Evolutionary conservation across 2,113 vertebrate species (phyloP), one percentile per base, ranked within the genome.

Genomic region (Raja brachyura): DNA sequence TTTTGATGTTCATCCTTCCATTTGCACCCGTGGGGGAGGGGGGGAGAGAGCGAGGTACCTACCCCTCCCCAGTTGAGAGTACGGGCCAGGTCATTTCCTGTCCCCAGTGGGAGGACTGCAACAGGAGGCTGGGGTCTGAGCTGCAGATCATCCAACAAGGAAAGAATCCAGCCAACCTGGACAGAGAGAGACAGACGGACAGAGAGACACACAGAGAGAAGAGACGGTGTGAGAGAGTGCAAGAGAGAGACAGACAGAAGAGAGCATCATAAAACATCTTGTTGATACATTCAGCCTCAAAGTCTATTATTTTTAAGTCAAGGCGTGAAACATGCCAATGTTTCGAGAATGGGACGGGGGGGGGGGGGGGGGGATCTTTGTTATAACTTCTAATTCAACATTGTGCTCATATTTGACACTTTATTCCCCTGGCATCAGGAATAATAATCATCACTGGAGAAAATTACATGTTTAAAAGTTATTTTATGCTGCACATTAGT

Each of bases 31-130:
- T 28, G 90, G 73, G 39, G 39, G 39, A 3, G 39, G 39, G 39
- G 39, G 70, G 16, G 48, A 54, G 28, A 1, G 56, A 66, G 14
- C n/a, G 28, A 18, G 39, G 76, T 79, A 66, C 98, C 98, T 97
- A 99, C 98, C 98, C 98, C 98, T 93, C 98, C 98, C 98, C 98
- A 99, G 95, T 98, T 98, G 94, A 99, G 96, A 73, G 98, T 99
- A 28, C 98, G 98, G 56, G 98, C 98, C 93, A 99, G 96, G 59
- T 88, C 83, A 28, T 88, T 88, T n/a, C 83, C 83, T 5, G 83
- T 88, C 28, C 83, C 83, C 59, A 99, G 96, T 0, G 98, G 98
- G 93, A 99, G 97, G 93, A 99, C 98, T 83, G 98, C 98, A 14
- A 99, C 98, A 0, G 98, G 98, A 92, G 98, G 98, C 0, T 98